Conservation (phyloP, 1,140 invertebrate species). For the Notospermus geniculatus region DNA sequence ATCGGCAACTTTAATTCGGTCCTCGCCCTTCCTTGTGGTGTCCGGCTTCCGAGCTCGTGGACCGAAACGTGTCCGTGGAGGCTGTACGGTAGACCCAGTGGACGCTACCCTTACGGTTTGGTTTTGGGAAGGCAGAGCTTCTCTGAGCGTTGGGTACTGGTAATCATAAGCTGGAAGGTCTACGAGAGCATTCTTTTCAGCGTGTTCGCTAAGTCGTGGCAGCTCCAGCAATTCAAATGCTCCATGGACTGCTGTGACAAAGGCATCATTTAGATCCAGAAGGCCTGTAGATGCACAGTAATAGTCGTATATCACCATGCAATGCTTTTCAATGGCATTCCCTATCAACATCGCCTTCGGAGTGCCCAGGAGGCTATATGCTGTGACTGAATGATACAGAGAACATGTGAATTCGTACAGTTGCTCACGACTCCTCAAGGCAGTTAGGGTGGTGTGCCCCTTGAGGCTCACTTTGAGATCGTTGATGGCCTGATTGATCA, state of each 20-base stretch:
- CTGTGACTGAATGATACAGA: too few species aligned
- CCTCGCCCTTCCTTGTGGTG: too few species aligned
- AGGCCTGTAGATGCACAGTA: conserved; percentile 2
- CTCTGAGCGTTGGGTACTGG: too few species aligned
- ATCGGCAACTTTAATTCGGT: too few species aligned
- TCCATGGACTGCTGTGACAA: conserved; percentile 19
- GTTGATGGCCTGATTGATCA: background rate
- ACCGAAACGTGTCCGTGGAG: too few species aligned
- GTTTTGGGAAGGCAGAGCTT: too few species aligned
- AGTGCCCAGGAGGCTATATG: too few species aligned
- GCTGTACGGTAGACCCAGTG: too few species aligned
- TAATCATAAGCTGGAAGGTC: conserved; percentile 10
- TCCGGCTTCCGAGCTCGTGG: too few species aligned
- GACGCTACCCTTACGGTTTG: too few species aligned
- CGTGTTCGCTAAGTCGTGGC: background rate
- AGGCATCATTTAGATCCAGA: conserved; percentile 13
- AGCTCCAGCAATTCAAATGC: conserved; percentile 3
- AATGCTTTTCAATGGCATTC: conserved; percentile 9
- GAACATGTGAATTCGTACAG: conserved; percentile 22
- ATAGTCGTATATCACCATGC: conserved; percentile 9
- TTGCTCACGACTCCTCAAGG: conserved; percentile 10
- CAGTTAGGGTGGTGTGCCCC: conserved; percentile 3
- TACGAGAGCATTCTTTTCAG: background rate
- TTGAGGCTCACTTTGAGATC: conserved; percentile 13
- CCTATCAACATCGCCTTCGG: too few species aligned